Conservation (phyloP, 2,888 invertebrate genomes). For the Cephus pulcher region DNA sequence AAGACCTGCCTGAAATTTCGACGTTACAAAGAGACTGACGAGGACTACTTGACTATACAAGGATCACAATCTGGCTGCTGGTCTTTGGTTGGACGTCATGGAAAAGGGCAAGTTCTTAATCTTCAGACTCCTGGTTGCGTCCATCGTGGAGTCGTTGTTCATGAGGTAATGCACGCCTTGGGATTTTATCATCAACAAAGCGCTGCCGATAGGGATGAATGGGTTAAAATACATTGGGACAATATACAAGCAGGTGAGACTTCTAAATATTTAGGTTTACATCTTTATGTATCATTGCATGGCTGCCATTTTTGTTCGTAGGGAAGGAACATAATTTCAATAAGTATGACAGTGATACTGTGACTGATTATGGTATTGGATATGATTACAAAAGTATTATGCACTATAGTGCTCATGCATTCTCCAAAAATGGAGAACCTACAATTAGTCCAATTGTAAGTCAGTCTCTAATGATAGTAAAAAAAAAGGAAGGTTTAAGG, state of each 20-base stretch:
- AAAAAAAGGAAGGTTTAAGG: not conserved
- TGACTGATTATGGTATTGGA: slow-evolving; percentile 75
- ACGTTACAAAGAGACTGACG: slow-evolving; percentile 70
- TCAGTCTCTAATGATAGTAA: not conserved
- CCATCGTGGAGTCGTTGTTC: slow-evolving; percentile 69
- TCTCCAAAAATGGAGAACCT: slow-evolving; percentile 74
- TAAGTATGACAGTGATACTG: slow-evolving; percentile 74
- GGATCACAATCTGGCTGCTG: slow-evolving; percentile 73
- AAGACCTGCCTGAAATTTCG: slow-evolving; percentile 75
- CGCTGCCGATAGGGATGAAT: slow-evolving; percentile 81
- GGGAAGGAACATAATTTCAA: slow-evolving; percentile 74
- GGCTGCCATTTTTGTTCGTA: slow-evolving; percentile 39
- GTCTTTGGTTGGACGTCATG: slow-evolving; percentile 74
- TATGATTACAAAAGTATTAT: slow-evolving; percentile 81
- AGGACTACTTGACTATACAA: slow-evolving; percentile 72
- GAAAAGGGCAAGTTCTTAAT: slow-evolving; percentile 73
- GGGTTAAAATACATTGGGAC: slow-evolving; percentile 78
- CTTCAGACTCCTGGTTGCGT: slow-evolving; percentile 66
- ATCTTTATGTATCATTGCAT: not conserved
- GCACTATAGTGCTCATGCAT: slow-evolving; percentile 78
- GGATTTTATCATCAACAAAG: slow-evolving; percentile 90
- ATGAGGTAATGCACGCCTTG: slow-evolving; percentile 83
- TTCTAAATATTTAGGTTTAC: not conserved
- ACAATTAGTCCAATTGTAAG: slow-evolving; percentile 74
- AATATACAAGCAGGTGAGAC: slow-evolving; percentile 74